Conservation (phyloP, 2,888 invertebrate species). For the Heliconius sara region DNA sequence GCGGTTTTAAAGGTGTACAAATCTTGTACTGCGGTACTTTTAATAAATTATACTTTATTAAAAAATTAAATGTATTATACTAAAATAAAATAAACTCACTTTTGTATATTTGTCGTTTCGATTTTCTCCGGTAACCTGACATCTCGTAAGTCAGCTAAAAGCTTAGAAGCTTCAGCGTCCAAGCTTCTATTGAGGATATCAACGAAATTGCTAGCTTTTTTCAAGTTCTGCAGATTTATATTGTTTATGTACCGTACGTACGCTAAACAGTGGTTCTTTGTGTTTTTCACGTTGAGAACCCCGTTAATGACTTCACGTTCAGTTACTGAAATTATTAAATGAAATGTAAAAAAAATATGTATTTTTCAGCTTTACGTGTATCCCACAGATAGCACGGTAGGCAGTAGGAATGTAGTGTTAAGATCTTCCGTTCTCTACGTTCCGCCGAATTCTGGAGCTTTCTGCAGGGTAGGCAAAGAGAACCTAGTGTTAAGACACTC, state of each 20-base stretch:
- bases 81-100: slow-evolving; percentile 80
- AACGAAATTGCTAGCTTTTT: slow-evolving; percentile 96
- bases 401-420: no score
- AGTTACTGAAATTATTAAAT: slow-evolving; percentile 88
- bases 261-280: slow-evolving; percentile 97
- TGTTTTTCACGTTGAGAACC: slow-evolving; percentile 95
- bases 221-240: slow-evolving; percentile 96
- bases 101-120: slow-evolving; percentile 93
- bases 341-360: background rate
- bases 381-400: no score
- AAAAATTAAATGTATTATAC: no score
- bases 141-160: slow-evolving; percentile 94
- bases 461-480: no score
- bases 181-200: slow-evolving; percentile 96
- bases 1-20: no score
- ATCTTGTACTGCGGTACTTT: no score
- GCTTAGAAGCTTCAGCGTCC: slow-evolving; percentile 95
- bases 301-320: slow-evolving; percentile 99
- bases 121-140: slow-evolving; percentile 95
- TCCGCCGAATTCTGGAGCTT: no score
- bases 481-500: no score
- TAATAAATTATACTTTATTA: no score
- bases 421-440: no score
- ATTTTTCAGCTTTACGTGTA: no score
- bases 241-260: slow-evolving; percentile 98